Percentiles rank a stretch among this genome's conserved stretches.
phyloP scores from a whole-genome alignment of 2,113 vertebrate genomes.

The Vulpes vulpes region DNA sequence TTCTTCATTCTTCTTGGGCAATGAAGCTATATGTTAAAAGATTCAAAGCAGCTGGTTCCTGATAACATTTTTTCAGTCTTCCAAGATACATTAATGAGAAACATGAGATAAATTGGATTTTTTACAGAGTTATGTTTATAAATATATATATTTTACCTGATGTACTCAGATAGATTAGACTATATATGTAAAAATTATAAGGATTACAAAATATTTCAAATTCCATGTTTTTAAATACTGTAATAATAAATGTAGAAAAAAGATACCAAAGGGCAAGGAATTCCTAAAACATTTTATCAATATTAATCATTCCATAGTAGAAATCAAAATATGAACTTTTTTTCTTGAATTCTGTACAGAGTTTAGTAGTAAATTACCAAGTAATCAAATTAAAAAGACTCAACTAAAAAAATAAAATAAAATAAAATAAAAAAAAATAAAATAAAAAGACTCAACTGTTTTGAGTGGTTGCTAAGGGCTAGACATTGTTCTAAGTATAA shows the following conservation, averaged over 20 bases:
- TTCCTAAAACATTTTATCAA: not conserved
- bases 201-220: not conserved
- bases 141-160: not conserved
- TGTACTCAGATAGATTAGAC: not conserved
- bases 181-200: constrained; percentile 9
- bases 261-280: constrained; percentile 2
- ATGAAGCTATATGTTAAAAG: constrained; percentile 29
- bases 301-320: not conserved
- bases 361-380: constrained; percentile 21
- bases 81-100: constrained; percentile 63
- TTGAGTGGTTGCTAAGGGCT: not conserved
- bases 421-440: too few species aligned
- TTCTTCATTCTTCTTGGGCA: not conserved
- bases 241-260: constrained; percentile 32
- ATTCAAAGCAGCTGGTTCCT: constrained; percentile 72
- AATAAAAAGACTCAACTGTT: not conserved
- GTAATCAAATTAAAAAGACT: not conserved
- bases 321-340: not conserved
- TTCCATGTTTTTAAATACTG: not conserved
- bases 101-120: constrained; percentile 35
- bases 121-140: constrained; percentile 57
- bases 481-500: not conserved
- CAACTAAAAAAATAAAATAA: too few species aligned
- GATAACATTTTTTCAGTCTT: constrained; percentile 73
- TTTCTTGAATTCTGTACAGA: not conserved